These are phyloP conservation scores for Urechis unicinctus DNA, from an alignment of 2,888 invertebrate genomes.

Conservation along the genomic window DNA sequence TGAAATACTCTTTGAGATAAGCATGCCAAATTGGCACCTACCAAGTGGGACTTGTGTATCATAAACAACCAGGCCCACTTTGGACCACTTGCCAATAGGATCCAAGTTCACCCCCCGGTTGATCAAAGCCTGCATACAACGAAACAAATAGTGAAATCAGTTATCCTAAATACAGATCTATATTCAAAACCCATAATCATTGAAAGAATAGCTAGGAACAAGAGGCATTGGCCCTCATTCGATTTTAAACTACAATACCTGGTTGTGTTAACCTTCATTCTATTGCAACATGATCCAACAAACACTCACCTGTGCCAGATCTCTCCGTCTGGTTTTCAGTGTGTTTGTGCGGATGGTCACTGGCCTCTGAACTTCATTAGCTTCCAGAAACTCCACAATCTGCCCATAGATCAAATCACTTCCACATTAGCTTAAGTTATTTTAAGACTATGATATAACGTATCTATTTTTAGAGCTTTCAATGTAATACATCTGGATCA, in stretches of 20 bases:
- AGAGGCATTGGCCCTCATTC: too few relatives aligned
- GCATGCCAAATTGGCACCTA: conserved; percentile 20
- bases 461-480: too few relatives aligned
- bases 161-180: too few relatives aligned
- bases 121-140: conserved; percentile 65
- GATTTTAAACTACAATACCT: too few relatives aligned
- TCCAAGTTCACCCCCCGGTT: conserved; percentile 96
- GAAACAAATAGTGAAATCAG: too few relatives aligned
- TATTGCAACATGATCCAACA: background rate
- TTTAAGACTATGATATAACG: background rate
- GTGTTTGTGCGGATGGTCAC: conserved; percentile 93
- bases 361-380: conserved; percentile 90
- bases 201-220: too few relatives aligned
- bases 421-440: background rate
- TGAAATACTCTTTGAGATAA: too few relatives aligned
- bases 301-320: conserved; percentile 71
- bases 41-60: conserved; percentile 93
- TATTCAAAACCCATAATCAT: background rate
- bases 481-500: too few relatives aligned
- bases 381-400: conserved; percentile 88
- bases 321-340: conserved; percentile 77
- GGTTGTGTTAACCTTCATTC: too few relatives aligned
- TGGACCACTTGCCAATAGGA: conserved; percentile 97
- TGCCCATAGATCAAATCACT: conserved; percentile 19
- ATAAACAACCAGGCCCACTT: conserved; percentile 93